These are phyloP conservation scores for Platalea minor DNA, from an alignment of 2,797 vertebrate species.

Conservation along the genomic window DNA sequence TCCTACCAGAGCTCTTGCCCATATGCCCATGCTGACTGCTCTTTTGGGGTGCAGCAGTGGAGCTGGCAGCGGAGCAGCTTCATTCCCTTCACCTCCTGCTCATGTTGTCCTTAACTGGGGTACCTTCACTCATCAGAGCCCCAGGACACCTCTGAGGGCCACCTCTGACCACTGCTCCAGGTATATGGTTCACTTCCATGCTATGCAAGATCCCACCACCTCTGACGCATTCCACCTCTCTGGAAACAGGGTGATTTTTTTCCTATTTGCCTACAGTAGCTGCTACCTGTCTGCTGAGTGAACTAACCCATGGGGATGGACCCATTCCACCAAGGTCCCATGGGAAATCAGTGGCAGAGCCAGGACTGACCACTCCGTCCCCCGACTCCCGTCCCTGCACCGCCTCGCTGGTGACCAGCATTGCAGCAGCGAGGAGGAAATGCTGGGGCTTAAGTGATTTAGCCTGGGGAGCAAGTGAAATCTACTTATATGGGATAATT, in stretches of 20 bases:
- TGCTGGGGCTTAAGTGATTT: constrained; percentile 30
- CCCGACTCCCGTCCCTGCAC: neutral
- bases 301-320: neutral
- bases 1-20: neutral
- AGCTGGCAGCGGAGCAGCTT: neutral
- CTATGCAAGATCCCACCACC: neutral
- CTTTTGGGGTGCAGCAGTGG: neutral
- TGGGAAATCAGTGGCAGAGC: fast-evolving
- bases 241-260: neutral
- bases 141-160: neutral
- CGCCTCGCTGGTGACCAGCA: fast-evolving
- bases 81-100: neutral
- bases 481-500: constrained; percentile 42
- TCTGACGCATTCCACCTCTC: neutral
- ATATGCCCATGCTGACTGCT: fast-evolving
- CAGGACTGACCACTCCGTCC: neutral
- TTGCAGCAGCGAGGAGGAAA: neutral
- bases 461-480: neutral
- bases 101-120: fast-evolving
- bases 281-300: neutral
- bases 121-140: neutral
- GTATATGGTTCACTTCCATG: neutral
- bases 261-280: neutral
- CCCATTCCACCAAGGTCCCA: neutral
- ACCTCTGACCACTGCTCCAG: neutral